Percentiles rank a stretch among this genome's conserved stretches.
Evolutionary conservation across 2,888 invertebrate genomes (phyloP).

Genomic region (Sycophila texana): DNA sequence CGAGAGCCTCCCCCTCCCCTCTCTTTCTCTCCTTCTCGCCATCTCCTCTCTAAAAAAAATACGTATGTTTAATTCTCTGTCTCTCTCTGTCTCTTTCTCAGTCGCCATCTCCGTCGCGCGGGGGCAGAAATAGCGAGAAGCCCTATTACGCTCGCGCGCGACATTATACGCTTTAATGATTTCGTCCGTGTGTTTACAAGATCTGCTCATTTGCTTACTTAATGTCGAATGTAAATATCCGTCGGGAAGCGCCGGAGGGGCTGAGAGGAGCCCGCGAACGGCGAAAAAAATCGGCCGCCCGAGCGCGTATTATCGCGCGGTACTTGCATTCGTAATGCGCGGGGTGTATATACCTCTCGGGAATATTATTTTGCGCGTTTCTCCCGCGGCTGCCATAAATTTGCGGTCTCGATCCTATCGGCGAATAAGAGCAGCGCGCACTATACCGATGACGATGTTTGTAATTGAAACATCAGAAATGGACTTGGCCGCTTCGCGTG

Average conservation of each 20-base stretch:
- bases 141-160: slow-evolving; percentile 41
- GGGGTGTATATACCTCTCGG: not conserved
- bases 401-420: slow-evolving; percentile 43
- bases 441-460: slow-evolving; percentile 9
- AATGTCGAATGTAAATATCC: slow-evolving; percentile 53
- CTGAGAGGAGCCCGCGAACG: not conserved
- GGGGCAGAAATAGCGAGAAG: slow-evolving; percentile 7
- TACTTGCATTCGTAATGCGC: slow-evolving; percentile 21
- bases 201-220: slow-evolving; percentile 54
- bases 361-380: slow-evolving; percentile 34
- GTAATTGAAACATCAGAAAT: slow-evolving; percentile 48
- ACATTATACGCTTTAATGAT: slow-evolving; percentile 53
- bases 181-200: slow-evolving; percentile 53
- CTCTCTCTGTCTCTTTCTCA: not conserved
- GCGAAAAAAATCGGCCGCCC: slow-evolving; percentile 9
- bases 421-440: slow-evolving; percentile 25
- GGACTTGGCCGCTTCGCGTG: slow-evolving; percentile 7
- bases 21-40: not conserved
- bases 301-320: not conserved
- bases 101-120: not conserved
- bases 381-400: slow-evolving; percentile 35
- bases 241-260: not conserved
- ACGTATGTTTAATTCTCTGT: no score
- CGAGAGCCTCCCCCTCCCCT: slow-evolving; percentile 21
- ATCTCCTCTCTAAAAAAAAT: not conserved